Conservation (phyloP, 2,797 vertebrate genomes). For the Clarias pachynema region DNA sequence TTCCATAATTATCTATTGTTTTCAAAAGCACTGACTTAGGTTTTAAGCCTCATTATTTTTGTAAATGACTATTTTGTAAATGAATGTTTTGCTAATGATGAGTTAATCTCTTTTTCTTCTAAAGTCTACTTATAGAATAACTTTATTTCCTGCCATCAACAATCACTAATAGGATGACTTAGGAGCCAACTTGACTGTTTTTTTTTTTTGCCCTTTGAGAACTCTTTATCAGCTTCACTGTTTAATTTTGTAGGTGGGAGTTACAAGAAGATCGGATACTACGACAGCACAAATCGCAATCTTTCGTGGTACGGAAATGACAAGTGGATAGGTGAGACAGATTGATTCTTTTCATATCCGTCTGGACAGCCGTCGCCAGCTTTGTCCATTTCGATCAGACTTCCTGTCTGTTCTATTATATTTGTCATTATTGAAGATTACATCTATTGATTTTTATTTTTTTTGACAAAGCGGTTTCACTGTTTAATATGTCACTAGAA, state of each 20-base stretch:
- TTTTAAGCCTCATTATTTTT: constrained; percentile 23
- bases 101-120: background rate
- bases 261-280: constrained; percentile 97
- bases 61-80: constrained; percentile 9
- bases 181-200: background rate
- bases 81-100: background rate
- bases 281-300: constrained; percentile 94
- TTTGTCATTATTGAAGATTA: constrained; percentile 46
- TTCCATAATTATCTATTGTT: constrained; percentile 17
- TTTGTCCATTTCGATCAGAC: constrained; percentile 38
- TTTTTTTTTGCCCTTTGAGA: constrained; percentile 8
- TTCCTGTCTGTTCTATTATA: constrained; percentile 28
- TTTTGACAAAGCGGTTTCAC: constrained; percentile 35
- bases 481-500: constrained; percentile 47
- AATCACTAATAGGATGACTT: constrained; percentile 5
- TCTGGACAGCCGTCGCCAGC: constrained; percentile 39
- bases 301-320: constrained; percentile 92
- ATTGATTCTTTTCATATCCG: constrained; percentile 25
- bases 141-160: constrained; percentile 2
- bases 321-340: constrained; percentile 89
- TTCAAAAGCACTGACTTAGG: background rate
- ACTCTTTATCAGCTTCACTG: constrained; percentile 1
- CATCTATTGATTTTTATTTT: constrained; percentile 48
- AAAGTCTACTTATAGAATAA: background rate
- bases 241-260: constrained; percentile 78